Evolutionary conservation across 2,888 invertebrate genomes (phyloP).

Genomic region (Helleia helle): DNA sequence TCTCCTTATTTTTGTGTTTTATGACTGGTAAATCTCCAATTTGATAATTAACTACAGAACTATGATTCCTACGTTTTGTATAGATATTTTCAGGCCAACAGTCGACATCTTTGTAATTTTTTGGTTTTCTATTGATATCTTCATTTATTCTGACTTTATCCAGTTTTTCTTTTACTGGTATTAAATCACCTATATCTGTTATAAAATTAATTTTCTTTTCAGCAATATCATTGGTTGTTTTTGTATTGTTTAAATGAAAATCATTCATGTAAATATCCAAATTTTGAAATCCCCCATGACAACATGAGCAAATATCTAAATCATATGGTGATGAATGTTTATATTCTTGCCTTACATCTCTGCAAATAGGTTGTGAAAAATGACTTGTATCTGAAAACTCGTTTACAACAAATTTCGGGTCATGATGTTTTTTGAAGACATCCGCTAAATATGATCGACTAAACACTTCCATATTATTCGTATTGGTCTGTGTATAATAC

Average conservation of each 20-base stretch:
- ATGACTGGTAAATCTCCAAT: conserved; percentile 6
- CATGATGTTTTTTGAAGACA: conserved; percentile 41
- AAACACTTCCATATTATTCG: neutral
- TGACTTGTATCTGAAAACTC: conserved; percentile 35
- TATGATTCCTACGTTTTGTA: conserved; percentile 23
- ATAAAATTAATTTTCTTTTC: conserved; percentile 38
- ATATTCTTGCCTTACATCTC: conserved; percentile 26
- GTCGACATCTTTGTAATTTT: conserved; percentile 24
- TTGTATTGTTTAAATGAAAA: conserved; percentile 15
- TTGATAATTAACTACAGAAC: conserved; percentile 23
- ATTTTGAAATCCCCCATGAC: conserved; percentile 40
- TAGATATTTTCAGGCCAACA: conserved; percentile 31
- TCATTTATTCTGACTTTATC: conserved; percentile 25
- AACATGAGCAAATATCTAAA: conserved; percentile 48
- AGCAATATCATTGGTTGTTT: conserved; percentile 19
- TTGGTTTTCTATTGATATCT: conserved; percentile 24
- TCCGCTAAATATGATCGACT: conserved; percentile 29
- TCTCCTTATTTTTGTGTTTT: conserved; percentile 2
- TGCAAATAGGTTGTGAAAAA: conserved; percentile 47
- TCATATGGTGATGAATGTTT: conserved; percentile 19
- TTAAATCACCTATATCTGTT: conserved; percentile 45
- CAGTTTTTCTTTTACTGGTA: conserved; percentile 50
- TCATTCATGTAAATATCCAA: conserved; percentile 33
- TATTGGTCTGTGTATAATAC: conserved; percentile 36
- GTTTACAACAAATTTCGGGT: conserved; percentile 26